Base-by-base conservation (phyloP, 1,140 invertebrate genomes). In the Hydropsyche tenuis region DNA sequence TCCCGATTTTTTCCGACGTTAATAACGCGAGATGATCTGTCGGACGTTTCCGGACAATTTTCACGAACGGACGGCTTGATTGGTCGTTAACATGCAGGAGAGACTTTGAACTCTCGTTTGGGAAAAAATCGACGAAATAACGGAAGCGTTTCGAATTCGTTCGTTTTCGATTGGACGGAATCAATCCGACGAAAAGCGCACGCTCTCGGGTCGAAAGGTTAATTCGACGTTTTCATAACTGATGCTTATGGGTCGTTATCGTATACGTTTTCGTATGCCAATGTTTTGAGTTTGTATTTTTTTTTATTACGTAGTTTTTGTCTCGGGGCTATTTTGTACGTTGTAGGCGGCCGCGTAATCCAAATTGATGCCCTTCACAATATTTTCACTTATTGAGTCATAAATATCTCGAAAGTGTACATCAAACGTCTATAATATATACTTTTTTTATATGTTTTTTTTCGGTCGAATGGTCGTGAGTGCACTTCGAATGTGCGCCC, bases 331-430 rank as follows among this genome's bases (percentile, higher is more conserved):
- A 4, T 20, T 12, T 60, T 23, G 9, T 22, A 27, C 56, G 23
- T n/a, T 18, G 51, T 60, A 60, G 56, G 56, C 56, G 56, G 56
- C 5, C 48, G 16, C 6, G 16, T 60, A 60, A 60, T 60, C 20
- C 56, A 25, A 60, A 60, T 60, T 27, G 56, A 60, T 60, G 56
- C 56, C 56, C 56, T 60, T 60, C 12, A 60, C 20, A 11, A 60
- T 60, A 60, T 60, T 60, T 60, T 60, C 56, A 60, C 56, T 60
- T 60, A 60, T 60, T 60, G 56, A 60, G 23, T 14, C 56, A 60
- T 60, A 60, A 25, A 25, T 60, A 25, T 60, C 11, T 22, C 23
- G n/a, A 9, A 53, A 37, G 30, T 37, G 9, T 9, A 37, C 30
- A 4, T 37, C 30, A 37, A n/a, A n/a, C n/a, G n/a, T n/a, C n/a